Percentiles rank a stretch among this genome's conserved stretches.
Conservation (phyloP, 1,140 invertebrate genomes). For the Ostrea denselamellosa region DNA sequence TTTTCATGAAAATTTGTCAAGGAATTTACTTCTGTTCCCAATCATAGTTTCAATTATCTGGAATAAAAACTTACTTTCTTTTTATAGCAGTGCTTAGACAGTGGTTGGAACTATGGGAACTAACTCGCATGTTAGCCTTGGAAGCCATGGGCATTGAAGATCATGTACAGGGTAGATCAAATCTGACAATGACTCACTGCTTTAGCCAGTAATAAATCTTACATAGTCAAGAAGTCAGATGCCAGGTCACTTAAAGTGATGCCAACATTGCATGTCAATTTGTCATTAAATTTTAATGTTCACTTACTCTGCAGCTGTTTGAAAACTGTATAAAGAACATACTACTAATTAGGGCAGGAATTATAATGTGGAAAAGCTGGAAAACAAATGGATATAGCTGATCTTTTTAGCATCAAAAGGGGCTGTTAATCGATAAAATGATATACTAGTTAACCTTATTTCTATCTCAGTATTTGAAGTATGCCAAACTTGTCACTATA, state of each 20-base stretch:
- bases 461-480: too few species aligned
- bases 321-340: background rate
- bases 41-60: too few species aligned
- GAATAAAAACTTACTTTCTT: too few species aligned
- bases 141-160: background rate
- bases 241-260: constrained; percentile 10
- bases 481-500: too few species aligned
- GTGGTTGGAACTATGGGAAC: too few species aligned
- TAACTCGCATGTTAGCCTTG: background rate
- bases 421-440: background rate
- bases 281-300: constrained; percentile 11
- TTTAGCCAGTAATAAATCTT: background rate
- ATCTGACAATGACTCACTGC: background rate
- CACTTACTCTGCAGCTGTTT: constrained; percentile 8
- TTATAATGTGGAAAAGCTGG: background rate
- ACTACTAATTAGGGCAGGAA: background rate
- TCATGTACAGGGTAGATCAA: background rate
- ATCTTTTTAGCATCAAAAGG: background rate
- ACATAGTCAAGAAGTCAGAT: background rate
- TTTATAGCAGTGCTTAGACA: too few species aligned
- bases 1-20: too few species aligned
- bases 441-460: too few species aligned
- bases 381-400: background rate
- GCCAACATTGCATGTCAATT: constrained; percentile 31
- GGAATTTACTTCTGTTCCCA: too few species aligned